Evolutionary conservation across 2,113 vertebrate species (phyloP).

Genomic region (Apteryx owenii): DNA sequence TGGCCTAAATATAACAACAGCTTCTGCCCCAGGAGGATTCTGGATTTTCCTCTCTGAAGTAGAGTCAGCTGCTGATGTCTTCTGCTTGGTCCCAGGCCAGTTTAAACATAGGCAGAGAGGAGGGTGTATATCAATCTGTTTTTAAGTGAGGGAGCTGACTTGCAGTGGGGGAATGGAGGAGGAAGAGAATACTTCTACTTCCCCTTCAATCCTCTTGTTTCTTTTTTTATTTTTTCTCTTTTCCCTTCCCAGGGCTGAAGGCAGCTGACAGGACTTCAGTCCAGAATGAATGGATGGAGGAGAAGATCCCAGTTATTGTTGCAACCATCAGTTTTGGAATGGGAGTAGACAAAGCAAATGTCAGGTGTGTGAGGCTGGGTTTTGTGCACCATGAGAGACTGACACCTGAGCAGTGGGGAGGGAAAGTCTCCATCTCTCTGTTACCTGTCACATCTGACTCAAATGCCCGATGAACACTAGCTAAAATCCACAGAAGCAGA

Average conservation of each 20-base stretch:
- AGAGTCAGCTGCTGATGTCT: not conserved
- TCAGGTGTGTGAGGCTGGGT: constrained; percentile 82
- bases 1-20: not conserved
- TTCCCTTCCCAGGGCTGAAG: constrained; percentile 84
- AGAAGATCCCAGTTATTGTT: constrained; percentile 91
- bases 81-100: not conserved
- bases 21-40: not conserved
- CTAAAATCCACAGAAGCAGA: not conserved
- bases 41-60: not conserved
- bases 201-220: not conserved
- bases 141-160: not conserved
- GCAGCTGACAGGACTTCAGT: constrained; percentile 84
- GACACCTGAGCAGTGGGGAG: constrained; percentile 6
- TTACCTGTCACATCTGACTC: not conserved
- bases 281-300: constrained; percentile 96
- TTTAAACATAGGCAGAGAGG: not conserved
- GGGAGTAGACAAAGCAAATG: constrained; percentile 97
- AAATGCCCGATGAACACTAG: not conserved
- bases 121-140: not conserved
- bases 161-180: not conserved
- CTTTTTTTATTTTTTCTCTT: not conserved
- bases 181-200: not conserved
- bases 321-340: constrained; percentile 99
- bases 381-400: not conserved
- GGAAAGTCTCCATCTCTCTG: not conserved